A percentile compares a stretch with the other conserved stretches of the same genome.
Conservation (phyloP, 2,797 vertebrate species). For the Mus caroli region DNA sequence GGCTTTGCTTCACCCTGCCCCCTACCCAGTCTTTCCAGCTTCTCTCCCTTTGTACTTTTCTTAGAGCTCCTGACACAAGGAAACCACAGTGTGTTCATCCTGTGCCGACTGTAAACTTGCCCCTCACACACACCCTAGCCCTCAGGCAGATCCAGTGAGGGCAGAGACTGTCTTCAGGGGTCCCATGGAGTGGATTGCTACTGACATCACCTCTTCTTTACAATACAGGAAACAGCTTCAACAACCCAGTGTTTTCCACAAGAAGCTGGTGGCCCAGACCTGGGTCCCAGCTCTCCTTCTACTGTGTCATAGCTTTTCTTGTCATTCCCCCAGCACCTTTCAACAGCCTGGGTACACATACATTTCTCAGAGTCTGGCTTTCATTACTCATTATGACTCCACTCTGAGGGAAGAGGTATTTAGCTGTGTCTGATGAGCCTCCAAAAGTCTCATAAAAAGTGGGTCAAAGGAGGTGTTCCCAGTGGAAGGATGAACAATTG, state of each 20-base stretch:
- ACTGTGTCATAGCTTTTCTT: background rate
- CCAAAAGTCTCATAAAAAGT: slow-evolving; percentile 90
- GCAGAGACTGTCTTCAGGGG: background rate
- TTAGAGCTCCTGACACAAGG: background rate
- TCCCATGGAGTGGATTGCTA: background rate
- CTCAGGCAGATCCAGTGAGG: background rate
- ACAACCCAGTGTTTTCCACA: background rate
- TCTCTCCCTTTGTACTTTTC: background rate
- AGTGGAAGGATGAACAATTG: slow-evolving; percentile 60
- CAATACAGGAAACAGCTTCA: accelerated
- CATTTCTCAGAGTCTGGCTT: slow-evolving; percentile 1
- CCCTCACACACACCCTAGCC: background rate
- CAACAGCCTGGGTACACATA: background rate
- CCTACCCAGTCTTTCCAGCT: background rate
- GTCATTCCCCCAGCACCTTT: background rate
- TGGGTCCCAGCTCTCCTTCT: accelerated
- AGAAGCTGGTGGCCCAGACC: background rate
- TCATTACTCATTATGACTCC: slow-evolving; percentile 60
- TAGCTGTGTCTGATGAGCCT: slow-evolving; percentile 90
- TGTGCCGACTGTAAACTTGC: background rate
- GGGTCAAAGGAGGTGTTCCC: slow-evolving; percentile 85
- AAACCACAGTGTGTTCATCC: background rate
- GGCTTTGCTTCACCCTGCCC: background rate
- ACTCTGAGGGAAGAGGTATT: slow-evolving; percentile 84
- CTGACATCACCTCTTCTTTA: background rate